Percentiles rank a stretch among this genome's conserved stretches.
Conservation (phyloP, 1,140 invertebrate genomes). For the Lithobius niger region DNA sequence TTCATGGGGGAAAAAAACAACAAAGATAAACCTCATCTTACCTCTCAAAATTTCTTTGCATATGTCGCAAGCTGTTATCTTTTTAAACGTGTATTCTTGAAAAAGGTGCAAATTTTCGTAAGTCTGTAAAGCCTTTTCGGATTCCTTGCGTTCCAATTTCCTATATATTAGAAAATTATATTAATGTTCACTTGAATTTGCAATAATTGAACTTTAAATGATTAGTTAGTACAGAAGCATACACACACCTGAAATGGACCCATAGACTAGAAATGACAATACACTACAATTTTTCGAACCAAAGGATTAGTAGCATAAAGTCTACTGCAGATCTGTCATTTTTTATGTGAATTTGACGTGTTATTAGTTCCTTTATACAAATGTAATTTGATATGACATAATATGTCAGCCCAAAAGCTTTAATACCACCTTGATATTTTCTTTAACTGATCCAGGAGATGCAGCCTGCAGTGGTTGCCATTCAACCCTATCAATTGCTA, state of each 20-base stretch:
- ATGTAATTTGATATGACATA: too few species aligned
- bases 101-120: conserved; percentile 48
- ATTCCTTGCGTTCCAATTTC: conserved; percentile 35
- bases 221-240: neutral
- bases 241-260: neutral
- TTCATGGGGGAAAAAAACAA: neutral
- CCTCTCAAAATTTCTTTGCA: conserved; percentile 82
- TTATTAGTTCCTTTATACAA: too few species aligned
- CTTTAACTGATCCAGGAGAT: too few species aligned
- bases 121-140: conserved; percentile 28
- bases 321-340: too few species aligned
- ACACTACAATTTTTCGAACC: neutral
- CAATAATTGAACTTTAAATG: neutral
- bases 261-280: neutral
- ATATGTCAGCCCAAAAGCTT: too few species aligned
- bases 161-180: neutral
- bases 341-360: too few species aligned
- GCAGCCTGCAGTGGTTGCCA: too few species aligned
- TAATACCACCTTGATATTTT: too few species aligned
- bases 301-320: too few species aligned
- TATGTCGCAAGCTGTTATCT: conserved; percentile 85
- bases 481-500: too few species aligned
- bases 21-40: conserved; percentile 34
- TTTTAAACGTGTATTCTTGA: conserved; percentile 88
- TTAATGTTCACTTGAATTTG: neutral